Evolutionary conservation across 1,140 invertebrate genomes (phyloP), one percentile per base, ranked within the genome.

Genomic region (Archivesica marissinica): DNA sequence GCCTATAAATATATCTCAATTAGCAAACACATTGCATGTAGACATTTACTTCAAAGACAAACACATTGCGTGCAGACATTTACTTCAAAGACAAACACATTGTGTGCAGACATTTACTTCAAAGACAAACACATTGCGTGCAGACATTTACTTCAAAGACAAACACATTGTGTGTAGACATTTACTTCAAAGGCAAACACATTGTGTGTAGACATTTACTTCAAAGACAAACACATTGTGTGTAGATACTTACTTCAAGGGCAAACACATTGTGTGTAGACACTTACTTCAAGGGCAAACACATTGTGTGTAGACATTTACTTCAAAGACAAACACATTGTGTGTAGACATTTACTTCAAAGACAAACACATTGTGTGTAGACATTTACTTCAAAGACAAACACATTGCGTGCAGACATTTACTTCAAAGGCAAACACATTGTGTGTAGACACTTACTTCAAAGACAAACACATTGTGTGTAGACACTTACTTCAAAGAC

Each of bases 161-260:
- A 94, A 97, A 99, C 0, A 99, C 98, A 96, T 99, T 99, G 61
- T 99, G 99, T 59, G 98, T 99, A 7, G 96, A 96, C 85, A 88
- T 83, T 89, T 93, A 96, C 96, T 93, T 99, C 99, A 94, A 97
- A 96, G 0, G 96, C 97, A 94, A 97, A 99, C 0, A 99, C 98
- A 96, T 99, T 99, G 61, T 99, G 99, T 59, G 98, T 99, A 7
- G 96, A 96, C 85, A 88, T 83, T 89, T 93, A 96, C 96, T 93
- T 99, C 99, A 94, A 97, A 96, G 0, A 96, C 97, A 94, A 97
- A 99, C 0, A 99, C 98, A 96, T 99, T 99, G 61, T 99, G 99
- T 59, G 98, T 99, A 7, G 96, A 61, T 44, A 88, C 83, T 89
- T 93, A 96, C 96, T 93, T 99, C 99, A 94, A 97, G 96, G 0